These are phyloP conservation scores for Diachasmimorpha longicaudata DNA, from an alignment of 1,140 invertebrate species.

Conservation along the genomic window DNA sequence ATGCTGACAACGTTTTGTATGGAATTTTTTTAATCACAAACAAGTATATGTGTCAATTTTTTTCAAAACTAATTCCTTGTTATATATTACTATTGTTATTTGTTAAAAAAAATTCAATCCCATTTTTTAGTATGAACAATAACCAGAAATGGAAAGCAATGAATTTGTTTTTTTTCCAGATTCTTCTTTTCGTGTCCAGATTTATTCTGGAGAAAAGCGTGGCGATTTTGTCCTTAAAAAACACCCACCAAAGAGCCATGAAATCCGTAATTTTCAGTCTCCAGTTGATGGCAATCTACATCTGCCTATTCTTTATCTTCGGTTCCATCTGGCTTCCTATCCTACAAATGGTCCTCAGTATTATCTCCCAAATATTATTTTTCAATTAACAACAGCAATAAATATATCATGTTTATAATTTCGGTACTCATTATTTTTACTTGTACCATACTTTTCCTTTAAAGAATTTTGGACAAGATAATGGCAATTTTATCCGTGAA, in stretches of 20 bases:
- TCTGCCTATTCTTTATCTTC: slow-evolving; percentile 51
- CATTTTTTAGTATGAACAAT: too few relatives aligned
- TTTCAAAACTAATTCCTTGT: too few relatives aligned
- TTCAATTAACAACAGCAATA: slow-evolving; percentile 30
- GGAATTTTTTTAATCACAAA: too few relatives aligned
- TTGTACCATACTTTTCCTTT: too few relatives aligned
- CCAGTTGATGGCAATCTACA: slow-evolving; percentile 48
- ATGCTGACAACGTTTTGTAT: too few relatives aligned
- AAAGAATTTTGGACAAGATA: too few relatives aligned
- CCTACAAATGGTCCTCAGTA: slow-evolving; percentile 43
- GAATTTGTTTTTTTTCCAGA: slow-evolving; percentile 40
- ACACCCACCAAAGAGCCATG: slow-evolving; percentile 40
- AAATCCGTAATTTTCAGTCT: slow-evolving; percentile 45
- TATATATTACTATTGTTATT: too few relatives aligned
- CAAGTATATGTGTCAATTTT: too few relatives aligned
- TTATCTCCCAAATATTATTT: slow-evolving; percentile 46
- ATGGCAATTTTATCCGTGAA: too few relatives aligned
- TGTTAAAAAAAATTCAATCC: too few relatives aligned
- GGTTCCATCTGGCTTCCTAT: slow-evolving; percentile 49
- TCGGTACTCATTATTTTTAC: too few relatives aligned
- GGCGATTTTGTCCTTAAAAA: slow-evolving; percentile 40
- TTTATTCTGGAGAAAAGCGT: slow-evolving; percentile 52
- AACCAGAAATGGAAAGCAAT: too few relatives aligned
- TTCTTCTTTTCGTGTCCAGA: slow-evolving; percentile 49
- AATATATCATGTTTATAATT: background rate